Evolutionary conservation across 2,888 invertebrate genomes (phyloP).

Genomic region (Osmoderma eremita): DNA sequence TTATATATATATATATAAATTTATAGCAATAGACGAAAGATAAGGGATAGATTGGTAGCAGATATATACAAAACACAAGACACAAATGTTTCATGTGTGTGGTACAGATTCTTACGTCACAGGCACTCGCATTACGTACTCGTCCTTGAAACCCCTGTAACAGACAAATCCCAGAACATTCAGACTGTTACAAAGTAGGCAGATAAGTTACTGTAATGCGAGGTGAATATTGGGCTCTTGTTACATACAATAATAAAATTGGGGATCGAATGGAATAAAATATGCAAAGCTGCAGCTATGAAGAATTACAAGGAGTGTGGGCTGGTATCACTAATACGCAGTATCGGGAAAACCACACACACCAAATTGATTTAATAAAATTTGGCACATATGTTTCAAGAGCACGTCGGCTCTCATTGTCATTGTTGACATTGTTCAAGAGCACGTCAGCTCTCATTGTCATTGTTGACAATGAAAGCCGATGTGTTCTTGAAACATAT

Average conservation of each 20-base stretch:
- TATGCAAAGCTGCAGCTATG: background rate
- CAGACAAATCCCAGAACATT: slow-evolving; percentile 59
- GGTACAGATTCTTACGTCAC: slow-evolving; percentile 77
- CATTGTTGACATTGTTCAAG: too few species aligned
- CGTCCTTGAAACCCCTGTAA: slow-evolving; percentile 75
- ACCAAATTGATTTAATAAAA: too few species aligned
- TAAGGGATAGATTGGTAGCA: slow-evolving; percentile 15
- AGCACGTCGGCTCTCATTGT: too few species aligned
- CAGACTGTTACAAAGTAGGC: slow-evolving; percentile 33
- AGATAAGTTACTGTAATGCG: slow-evolving; percentile 29
- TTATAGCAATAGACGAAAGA: background rate
- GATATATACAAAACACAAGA: slow-evolving; percentile 47
- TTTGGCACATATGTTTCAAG: too few species aligned
- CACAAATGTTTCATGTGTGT: slow-evolving; percentile 45
- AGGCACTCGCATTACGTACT: slow-evolving; percentile 87
- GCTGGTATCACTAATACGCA: too few species aligned
- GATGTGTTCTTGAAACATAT: too few species aligned
- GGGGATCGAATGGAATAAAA: too few species aligned
- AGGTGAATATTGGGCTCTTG: slow-evolving; percentile 11
- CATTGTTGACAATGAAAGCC: too few species aligned
- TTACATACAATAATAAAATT: too few species aligned
- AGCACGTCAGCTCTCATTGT: too few species aligned
- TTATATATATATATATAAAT: background rate
- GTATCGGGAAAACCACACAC: too few species aligned
- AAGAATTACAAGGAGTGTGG: too few species aligned